Conservation (phyloP, 2,888 invertebrate species). For the Phaonia tiefii region DNA sequence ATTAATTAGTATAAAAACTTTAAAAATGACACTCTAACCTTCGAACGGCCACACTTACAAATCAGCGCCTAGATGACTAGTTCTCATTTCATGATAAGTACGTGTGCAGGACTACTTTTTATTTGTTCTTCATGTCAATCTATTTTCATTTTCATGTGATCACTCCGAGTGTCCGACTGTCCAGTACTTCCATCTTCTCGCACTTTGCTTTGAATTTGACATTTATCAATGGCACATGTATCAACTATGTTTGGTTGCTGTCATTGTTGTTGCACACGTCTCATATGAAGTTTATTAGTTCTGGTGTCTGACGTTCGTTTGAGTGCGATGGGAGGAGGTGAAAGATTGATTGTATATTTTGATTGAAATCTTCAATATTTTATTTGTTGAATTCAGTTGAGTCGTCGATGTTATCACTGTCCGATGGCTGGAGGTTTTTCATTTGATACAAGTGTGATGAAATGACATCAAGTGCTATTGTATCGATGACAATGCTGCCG, state of each 20-base stretch:
- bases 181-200: not conserved
- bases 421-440: conserved; percentile 23
- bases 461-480: conserved; percentile 26
- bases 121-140: conserved; percentile 13
- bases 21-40: too few relatives aligned
- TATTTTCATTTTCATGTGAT: conserved; percentile 31
- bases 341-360: conserved; percentile 40
- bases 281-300: conserved; percentile 27
- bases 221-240: conserved; percentile 39
- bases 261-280: conserved; percentile 8
- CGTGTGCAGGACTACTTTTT: conserved; percentile 17
- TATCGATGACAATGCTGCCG: conserved; percentile 14
- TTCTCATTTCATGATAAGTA: conserved; percentile 31
- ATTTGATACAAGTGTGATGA: conserved; percentile 15
- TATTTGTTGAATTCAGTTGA: conserved; percentile 21
- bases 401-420: conserved; percentile 22
- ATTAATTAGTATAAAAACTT: too few relatives aligned
- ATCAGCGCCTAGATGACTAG: too few relatives aligned
- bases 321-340: conserved; percentile 11
- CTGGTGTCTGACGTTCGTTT: not conserved
- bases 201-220: conserved; percentile 29
- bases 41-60: too few relatives aligned
- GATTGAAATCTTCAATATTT: conserved; percentile 40
- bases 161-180: conserved; percentile 19
- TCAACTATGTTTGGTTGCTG: conserved; percentile 5